Conservation (phyloP, 1,140 invertebrate genomes). For the Camponotus pennsylvanicus region DNA sequence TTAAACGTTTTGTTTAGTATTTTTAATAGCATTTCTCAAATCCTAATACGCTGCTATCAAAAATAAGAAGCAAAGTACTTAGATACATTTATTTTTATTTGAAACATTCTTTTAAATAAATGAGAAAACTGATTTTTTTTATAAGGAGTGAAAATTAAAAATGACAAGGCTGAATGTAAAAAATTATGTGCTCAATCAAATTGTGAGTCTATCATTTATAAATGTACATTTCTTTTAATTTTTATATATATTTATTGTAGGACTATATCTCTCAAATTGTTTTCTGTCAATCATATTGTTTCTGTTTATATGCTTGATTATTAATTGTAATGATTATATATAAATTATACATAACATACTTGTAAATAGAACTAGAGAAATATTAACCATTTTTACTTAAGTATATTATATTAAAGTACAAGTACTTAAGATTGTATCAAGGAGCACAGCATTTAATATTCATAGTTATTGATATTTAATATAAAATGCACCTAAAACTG, state of each 20-base stretch:
- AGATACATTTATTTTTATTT: slow-evolving; percentile 30
- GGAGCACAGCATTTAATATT: slow-evolving; percentile 25
- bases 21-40: background rate
- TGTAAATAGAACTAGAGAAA: slow-evolving; percentile 26
- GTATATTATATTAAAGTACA: slow-evolving; percentile 17
- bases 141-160: slow-evolving; percentile 1
- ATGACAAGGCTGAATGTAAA: background rate
- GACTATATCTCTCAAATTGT: background rate
- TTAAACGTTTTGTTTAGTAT: slow-evolving; percentile 32
- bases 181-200: slow-evolving; percentile 11
- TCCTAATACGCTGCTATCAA: background rate
- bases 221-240: slow-evolving; percentile 25
- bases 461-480: background rate
- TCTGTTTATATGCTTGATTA: background rate
- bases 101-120: slow-evolving; percentile 2
- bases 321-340: background rate
- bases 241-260: slow-evolving; percentile 45
- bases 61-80: background rate
- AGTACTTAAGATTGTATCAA: slow-evolving; percentile 27
- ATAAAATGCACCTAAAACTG: slow-evolving; percentile 15
- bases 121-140: background rate
- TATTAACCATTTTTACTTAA: slow-evolving; percentile 32
- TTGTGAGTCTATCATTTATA: slow-evolving; percentile 4
- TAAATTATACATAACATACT: background rate
- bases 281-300: background rate